Evolutionary conservation across 2,888 invertebrate species (phyloP).

Genomic region (Limnephilus rhombicus): DNA sequence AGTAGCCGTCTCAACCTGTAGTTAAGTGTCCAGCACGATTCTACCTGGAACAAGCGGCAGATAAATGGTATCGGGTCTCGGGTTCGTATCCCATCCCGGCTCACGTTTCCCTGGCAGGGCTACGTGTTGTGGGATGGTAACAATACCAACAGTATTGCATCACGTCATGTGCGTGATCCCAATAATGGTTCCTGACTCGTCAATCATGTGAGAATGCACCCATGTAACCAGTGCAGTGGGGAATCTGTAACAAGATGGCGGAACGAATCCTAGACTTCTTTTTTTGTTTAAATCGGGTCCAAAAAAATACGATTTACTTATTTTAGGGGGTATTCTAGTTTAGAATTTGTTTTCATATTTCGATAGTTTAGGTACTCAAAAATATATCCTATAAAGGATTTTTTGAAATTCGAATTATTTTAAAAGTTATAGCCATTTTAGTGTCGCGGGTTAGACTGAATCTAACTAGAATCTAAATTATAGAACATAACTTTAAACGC

Average conservation of each 20-base stretch:
- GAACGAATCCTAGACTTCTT: no score
- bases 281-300: no score
- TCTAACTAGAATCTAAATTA: no score
- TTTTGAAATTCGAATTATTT: no score
- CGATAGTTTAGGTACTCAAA: no score
- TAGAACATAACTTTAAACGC: no score
- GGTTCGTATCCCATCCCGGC: neutral
- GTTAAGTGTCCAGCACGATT: neutral
- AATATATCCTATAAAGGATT: no score
- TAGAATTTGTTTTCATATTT: no score
- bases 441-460: no score
- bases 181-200: neutral
- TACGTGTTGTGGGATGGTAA: neutral
- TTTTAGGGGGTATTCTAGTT: no score
- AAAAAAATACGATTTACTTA: no score
- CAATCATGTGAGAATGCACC: neutral
- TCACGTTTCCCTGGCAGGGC: neutral
- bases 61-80: neutral
- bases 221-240: neutral
- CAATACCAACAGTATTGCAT: neutral
- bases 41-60: neutral
- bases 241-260: neutral
- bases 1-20: neutral
- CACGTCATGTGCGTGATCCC: neutral
- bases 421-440: no score